Evolutionary conservation across 1,140 invertebrate species (phyloP).

Genomic region (Drosophila sechellia): DNA sequence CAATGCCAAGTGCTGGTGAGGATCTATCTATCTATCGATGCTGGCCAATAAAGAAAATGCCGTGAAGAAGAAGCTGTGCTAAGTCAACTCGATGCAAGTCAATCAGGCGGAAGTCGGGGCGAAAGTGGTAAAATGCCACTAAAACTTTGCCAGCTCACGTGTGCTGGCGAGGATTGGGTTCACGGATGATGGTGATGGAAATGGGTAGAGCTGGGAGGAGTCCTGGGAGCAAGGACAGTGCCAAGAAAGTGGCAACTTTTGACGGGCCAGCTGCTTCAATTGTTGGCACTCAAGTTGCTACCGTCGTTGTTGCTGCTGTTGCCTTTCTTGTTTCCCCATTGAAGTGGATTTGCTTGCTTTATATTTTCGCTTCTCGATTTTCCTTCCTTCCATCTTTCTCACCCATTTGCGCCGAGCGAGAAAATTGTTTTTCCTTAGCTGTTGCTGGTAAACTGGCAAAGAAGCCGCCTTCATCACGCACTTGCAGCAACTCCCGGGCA

Average conservation of each 20-base stretch:
- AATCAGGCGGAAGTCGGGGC: slow-evolving; percentile 69
- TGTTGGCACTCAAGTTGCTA: slow-evolving; percentile 73
- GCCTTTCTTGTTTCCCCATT: slow-evolving; percentile 22
- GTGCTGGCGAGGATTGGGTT: background rate
- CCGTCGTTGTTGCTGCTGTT: slow-evolving; percentile 9
- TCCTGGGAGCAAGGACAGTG: slow-evolving; percentile 43
- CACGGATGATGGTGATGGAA: no score
- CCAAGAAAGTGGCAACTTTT: slow-evolving; percentile 75
- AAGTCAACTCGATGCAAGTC: slow-evolving; percentile 81
- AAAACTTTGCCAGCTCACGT: slow-evolving; percentile 77
- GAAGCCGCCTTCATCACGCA: slow-evolving; percentile 42
- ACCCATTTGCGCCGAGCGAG: slow-evolving; percentile 1
- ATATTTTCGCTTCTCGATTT: slow-evolving; percentile 40
- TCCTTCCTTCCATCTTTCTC: slow-evolving; percentile 4
- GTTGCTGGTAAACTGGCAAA: slow-evolving; percentile 1
- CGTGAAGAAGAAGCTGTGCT: slow-evolving; percentile 58
- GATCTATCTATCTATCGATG: background rate
- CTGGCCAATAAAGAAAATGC: slow-evolving; percentile 42
- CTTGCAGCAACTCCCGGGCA: slow-evolving; percentile 38
- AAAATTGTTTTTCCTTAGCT: slow-evolving; percentile 77
- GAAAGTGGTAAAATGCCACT: slow-evolving; percentile 43
- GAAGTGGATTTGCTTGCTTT: slow-evolving; percentile 76
- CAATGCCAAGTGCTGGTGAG: slow-evolving; percentile 47
- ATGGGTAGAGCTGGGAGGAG: background rate
- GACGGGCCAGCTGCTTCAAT: slow-evolving; percentile 78